Evolutionary conservation across 2,113 vertebrate species (phyloP), one percentile per base, ranked within the genome.

Genomic region (Python bivittatus): DNA sequence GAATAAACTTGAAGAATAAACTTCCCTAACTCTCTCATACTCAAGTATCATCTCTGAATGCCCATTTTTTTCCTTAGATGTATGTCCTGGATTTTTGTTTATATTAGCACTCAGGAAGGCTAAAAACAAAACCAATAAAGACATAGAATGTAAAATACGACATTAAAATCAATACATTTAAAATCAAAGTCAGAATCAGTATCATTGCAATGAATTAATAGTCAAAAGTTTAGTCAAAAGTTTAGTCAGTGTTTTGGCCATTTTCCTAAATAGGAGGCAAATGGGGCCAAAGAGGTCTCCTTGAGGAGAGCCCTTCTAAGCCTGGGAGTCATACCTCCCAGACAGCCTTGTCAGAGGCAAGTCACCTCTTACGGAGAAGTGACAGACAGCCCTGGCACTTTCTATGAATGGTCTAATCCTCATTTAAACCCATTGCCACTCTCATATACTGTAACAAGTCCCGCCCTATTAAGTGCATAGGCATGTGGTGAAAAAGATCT

Each of bases 1-100:
- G 92, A 22, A 1, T 60, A 60, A 95, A 94, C 54, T 88, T 56
- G 4, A 58, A 68, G 44, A 57, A 57, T 79, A 52, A 85, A 52
- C 9, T 10, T 56, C 17, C 23, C 29, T 84, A 61, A 10, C n/a
- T 48, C 42, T 52, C 6, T 61, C 42, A 53, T 7, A 48, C 29
- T 17, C 20, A 61, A 52, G 10, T 64, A 61, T 42, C 90, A 58
- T 4, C 4, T n/a, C 10, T 44, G 8, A 60, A 44, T 84, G n/a
- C 38, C 42, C 13, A 58, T 91, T 1, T 85, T 85, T 85, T 79
- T 79, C 38, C 68, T 79, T 38, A 79, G 38, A 79, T 9, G 6
- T 79, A 79, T 79, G 17, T 38, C 33, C 6, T 79, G 68, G 6
- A 79, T 79, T 38, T 72, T 33, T 72, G 48, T 6, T 48, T 48